Evolutionary conservation across 2,888 invertebrate species (phyloP).

Genomic region (Argynnis bischoffii): DNA sequence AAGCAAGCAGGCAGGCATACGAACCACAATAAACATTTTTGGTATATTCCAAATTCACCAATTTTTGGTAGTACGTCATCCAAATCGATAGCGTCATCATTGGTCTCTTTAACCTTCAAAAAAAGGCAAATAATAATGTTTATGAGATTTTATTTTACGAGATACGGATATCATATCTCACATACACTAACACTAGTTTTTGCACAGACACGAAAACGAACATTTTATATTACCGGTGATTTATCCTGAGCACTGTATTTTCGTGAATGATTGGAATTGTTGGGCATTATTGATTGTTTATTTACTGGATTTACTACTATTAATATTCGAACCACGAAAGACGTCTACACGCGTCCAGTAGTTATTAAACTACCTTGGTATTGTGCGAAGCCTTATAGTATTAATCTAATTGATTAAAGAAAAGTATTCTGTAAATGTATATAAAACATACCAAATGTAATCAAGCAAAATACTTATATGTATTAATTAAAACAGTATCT

Average conservation of each 20-base stretch:
- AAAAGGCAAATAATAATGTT: constrained; percentile 20
- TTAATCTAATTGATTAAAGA: constrained; percentile 76
- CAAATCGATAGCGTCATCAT: constrained; percentile 85
- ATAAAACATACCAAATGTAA: constrained; percentile 37
- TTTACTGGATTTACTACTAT: constrained; percentile 25
- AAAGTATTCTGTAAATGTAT: constrained; percentile 44
- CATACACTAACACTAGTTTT: neutral
- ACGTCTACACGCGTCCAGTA: constrained; percentile 52
- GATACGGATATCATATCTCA: neutral
- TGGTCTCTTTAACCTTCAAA: constrained; percentile 65
- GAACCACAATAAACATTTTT: constrained; percentile 91
- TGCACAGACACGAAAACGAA: constrained; percentile 14
- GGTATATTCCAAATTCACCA: constrained; percentile 95
- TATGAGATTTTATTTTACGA: constrained; percentile 23
- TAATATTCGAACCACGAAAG: constrained; percentile 30
- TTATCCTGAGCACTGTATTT: constrained; percentile 55
- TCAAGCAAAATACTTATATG: constrained; percentile 6
- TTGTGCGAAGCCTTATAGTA: constrained; percentile 66
- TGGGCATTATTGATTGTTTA: constrained; percentile 34
- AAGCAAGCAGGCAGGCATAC: constrained; percentile 94
- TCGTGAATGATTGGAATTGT: constrained; percentile 31
- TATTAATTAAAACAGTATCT: too few species aligned
- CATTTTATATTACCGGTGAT: constrained; percentile 51
- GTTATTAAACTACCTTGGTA: constrained; percentile 57
- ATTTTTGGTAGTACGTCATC: constrained; percentile 92